A percentile compares a stretch with the other conserved stretches of the same genome.
phyloP scores from a whole-genome alignment of 2,888 invertebrate species.

The Chesias legatella region DNA sequence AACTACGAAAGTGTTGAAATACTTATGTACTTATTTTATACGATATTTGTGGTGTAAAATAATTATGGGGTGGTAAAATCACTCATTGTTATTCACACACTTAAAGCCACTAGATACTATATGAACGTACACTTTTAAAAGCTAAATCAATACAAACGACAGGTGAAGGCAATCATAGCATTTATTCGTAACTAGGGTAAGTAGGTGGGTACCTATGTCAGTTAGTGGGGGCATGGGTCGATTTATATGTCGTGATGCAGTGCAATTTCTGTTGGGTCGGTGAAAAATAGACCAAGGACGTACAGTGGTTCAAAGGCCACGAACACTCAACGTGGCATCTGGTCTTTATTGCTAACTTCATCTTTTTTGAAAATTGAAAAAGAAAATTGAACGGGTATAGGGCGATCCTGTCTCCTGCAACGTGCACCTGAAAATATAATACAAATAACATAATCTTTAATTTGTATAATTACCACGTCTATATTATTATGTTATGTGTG shows the following conservation, averaged over 20 bases:
- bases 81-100: no score
- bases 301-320: constrained; percentile 47
- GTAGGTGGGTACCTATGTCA: constrained; percentile 2
- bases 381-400: constrained; percentile 1
- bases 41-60: no score
- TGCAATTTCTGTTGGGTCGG: constrained; percentile 57
- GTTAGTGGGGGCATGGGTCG: constrained; percentile 39
- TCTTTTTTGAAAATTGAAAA: no score
- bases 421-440: neutral
- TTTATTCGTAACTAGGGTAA: constrained; percentile 12
- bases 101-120: no score
- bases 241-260: constrained; percentile 65
- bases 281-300: constrained; percentile 72
- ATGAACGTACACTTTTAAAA: constrained; percentile 1
- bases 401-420: constrained; percentile 1
- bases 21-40: no score
- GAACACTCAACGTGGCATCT: constrained; percentile 24
- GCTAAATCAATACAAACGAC: constrained; percentile 16
- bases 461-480: no score
- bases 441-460: no score
- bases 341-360: constrained; percentile 12
- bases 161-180: constrained; percentile 11
- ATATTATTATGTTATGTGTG: no score
- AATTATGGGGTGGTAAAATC: no score
- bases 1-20: no score